phyloP scores from a whole-genome alignment of 2,113 vertebrate species.

The Kryptolebias marmoratus region DNA sequence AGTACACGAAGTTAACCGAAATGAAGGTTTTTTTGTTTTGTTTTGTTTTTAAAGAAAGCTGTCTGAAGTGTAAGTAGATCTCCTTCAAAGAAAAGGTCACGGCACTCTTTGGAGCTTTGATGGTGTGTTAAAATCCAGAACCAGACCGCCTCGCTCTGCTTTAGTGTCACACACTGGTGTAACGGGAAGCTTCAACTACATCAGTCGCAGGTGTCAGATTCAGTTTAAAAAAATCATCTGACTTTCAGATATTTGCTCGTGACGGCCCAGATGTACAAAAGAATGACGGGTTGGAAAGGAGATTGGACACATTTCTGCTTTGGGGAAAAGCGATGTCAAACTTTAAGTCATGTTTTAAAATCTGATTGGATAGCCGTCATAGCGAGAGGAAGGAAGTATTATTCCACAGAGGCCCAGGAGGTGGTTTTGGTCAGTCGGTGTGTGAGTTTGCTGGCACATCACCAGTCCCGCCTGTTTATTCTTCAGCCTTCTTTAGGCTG shows the following conservation, averaged over 20 bases:
- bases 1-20: slow-evolving; percentile 2
- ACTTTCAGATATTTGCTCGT: slow-evolving; percentile 11
- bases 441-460: slow-evolving; percentile 37
- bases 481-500: slow-evolving; percentile 22
- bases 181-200: no score
- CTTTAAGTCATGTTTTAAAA: slow-evolving; percentile 30
- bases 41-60: no score
- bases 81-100: no score
- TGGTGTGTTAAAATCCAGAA: slow-evolving; percentile 29
- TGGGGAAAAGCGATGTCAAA: slow-evolving; percentile 51
- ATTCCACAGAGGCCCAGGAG: slow-evolving; percentile 32
- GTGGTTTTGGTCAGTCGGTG: slow-evolving; percentile 22
- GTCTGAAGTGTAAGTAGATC: no score
- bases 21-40: not conserved
- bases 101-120: slow-evolving; percentile 28
- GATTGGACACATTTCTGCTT: slow-evolving; percentile 36
- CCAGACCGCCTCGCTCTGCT: no score
- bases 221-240: not conserved
- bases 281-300: slow-evolving; percentile 26
- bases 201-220: no score
- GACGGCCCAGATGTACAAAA: slow-evolving; percentile 60
- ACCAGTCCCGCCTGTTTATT: slow-evolving; percentile 46
- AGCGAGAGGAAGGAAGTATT: slow-evolving; percentile 63
- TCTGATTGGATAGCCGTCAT: slow-evolving; percentile 40
- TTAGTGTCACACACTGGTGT: no score